Evolutionary conservation across 1,140 invertebrate species (phyloP), one percentile per base, ranked within the genome.

Genomic region (Pseudachorutes palmiensis): DNA sequence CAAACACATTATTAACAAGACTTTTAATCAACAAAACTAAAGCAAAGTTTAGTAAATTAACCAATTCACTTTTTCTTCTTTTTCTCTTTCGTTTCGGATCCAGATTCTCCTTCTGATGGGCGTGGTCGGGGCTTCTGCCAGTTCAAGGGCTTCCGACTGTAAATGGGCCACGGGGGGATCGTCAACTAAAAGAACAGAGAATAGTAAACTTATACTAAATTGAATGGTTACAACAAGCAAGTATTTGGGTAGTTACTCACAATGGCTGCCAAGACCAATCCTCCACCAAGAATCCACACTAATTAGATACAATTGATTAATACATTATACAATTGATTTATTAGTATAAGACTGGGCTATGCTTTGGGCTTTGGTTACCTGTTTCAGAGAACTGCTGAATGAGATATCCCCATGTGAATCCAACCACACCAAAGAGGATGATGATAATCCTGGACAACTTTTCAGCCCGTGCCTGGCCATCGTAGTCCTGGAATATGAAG

Each of bases 341-440:
- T n/a, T n/a, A n/a, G n/a, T n/a, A n/a, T n/a, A n/a, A n/a, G n/a
- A n/a, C n/a, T n/a, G n/a, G n/a, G n/a, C n/a, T n/a, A n/a, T n/a
- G n/a, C n/a, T n/a, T n/a, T n/a, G n/a, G n/a, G n/a, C n/a, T n/a
- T n/a, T n/a, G n/a, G n/a, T n/a, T n/a, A n/a, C n/a, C 88, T 3
- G 93, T 94, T 77, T 94, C 91, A 0, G 92, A 96, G 77, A 96
- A 97, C 78, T 95, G 91, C 79, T 97, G 92, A 75, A 94, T 91
- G 26, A 91, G 84, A 67, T 93, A 95, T n/a, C 94, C 94, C 87
- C 90, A 93, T 57, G 90, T 80, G 31, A 96, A 84, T 26, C 94
- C 93, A 64, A 94, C 88, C 66, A 87, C 85, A 41, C 90, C 92
- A 81, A 94, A 95, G 24, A 94, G 75, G 28, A 90, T 86, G 67